Evolutionary conservation across 2,797 vertebrate genomes (phyloP), one percentile per base, ranked within the genome.

Genomic region (Gouania willdenowi): DNA sequence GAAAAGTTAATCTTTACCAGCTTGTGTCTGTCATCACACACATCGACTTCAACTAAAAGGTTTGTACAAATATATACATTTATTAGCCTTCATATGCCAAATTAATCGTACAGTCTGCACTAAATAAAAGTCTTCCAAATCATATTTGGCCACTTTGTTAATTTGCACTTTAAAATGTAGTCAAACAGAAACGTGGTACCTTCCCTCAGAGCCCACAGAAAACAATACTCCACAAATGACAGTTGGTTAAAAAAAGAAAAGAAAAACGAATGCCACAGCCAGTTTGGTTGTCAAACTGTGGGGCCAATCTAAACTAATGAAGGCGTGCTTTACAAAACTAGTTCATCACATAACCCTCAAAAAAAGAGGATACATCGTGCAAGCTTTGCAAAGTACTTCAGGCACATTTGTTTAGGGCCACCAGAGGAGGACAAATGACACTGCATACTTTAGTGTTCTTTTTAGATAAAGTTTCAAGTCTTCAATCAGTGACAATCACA

Each of bases 31-130:
- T 91, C 84, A 75, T 89, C 83, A 88, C 92, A 91, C 83, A 91
- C 87, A 83, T 92, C 90, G n/a, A n/a, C 93, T 92, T 91, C 84
- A 93, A 91, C 90, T 89, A 87, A 85, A 84, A 75, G 68, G 79
- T 92, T 86, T 93, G 88, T 91, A 87, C 92, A 90, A 91, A 91
- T 90, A 92, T 89, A 92, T 90, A 92, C 92, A 93, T 92, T 90
- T 87, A 86, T 79, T 80, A 86, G 85, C 86, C 82, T 87, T 87
- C 84, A 87, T 77, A 79, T 78, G 76, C 84, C 83, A 87, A 81
- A 81, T 83, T 83, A 54, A 80, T 72, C 54, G 74, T 65, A 70
- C 74, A 63, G 54, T 46, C 59, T 39, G 72, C 47, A 68, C 60
- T 75, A 64, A 75, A 42, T 3, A 29, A 58, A 58, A 42, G 46